These are phyloP conservation scores for Ganaspis brasiliensis DNA, from an alignment of 2,888 invertebrate species.

Conservation along the genomic window DNA sequence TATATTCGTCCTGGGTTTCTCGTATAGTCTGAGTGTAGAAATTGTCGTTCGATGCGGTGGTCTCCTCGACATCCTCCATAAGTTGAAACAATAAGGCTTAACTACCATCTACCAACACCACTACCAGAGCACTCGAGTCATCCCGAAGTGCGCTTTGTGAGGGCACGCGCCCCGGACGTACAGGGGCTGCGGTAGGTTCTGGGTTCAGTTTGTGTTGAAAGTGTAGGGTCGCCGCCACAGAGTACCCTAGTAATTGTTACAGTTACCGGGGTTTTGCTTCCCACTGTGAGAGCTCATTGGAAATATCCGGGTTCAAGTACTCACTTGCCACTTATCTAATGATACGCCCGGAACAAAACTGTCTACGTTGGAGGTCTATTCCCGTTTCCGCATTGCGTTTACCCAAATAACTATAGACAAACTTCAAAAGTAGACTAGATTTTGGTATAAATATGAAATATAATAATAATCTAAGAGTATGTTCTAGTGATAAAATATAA, in stretches of 20 bases:
- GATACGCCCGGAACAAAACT: constrained; percentile 37
- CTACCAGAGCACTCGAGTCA: constrained; percentile 75
- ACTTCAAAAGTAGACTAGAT: too few species aligned
- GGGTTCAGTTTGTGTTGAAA: constrained; percentile 56
- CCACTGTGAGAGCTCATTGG: constrained; percentile 53
- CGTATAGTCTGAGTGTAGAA: constrained; percentile 18
- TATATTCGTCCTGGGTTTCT: constrained; percentile 7
- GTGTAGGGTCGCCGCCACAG: constrained; percentile 59
- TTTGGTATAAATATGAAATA: too few species aligned
- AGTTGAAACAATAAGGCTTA: constrained; percentile 77
- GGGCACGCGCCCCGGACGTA: constrained; percentile 75
- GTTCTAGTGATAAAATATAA: too few species aligned
- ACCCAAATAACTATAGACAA: too few species aligned
- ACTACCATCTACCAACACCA: constrained; percentile 66
- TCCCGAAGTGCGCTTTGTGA: constrained; percentile 77
- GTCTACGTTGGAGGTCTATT: constrained; percentile 46
- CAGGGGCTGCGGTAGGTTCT: constrained; percentile 73
- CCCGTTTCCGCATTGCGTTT: constrained; percentile 33
- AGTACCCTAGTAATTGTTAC: constrained; percentile 66
- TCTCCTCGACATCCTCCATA: constrained; percentile 62
- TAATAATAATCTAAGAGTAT: too few species aligned
- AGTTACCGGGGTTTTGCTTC: constrained; percentile 63
- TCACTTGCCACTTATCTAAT: constrained; percentile 50
- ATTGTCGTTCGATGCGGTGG: constrained; percentile 63
- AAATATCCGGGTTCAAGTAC: constrained; percentile 60